These are phyloP conservation scores for Ennomos erosarius DNA, from an alignment of 2,888 invertebrate genomes.

Conservation along the genomic window DNA sequence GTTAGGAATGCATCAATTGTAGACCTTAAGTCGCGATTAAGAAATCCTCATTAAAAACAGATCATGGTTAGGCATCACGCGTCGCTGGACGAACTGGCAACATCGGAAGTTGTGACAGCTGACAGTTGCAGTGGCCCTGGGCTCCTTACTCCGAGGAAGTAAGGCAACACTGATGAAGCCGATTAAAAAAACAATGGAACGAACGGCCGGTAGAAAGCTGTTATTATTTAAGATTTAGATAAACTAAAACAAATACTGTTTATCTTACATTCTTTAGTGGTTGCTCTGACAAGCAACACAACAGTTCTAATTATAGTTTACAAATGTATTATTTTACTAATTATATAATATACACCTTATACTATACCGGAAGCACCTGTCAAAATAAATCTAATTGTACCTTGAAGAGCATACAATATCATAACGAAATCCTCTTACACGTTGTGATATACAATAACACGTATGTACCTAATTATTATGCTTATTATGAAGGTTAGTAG, in stretches of 20 bases:
- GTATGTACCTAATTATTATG: too few relatives aligned
- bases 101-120: conserved; percentile 57
- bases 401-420: too few relatives aligned
- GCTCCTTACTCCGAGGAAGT: conserved; percentile 32
- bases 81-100: conserved; percentile 52
- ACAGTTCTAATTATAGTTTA: too few relatives aligned
- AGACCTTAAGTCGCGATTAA: conserved; percentile 9
- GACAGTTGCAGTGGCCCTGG: conserved; percentile 36
- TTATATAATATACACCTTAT: too few relatives aligned
- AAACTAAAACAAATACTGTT: conserved; percentile 5
- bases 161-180: conserved; percentile 24
- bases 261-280: too few relatives aligned
- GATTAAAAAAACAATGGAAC: conserved; percentile 38
- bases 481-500: too few relatives aligned
- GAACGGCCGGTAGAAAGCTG: conserved; percentile 30
- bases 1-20: background rate
- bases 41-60: conserved; percentile 38
- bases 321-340: too few relatives aligned
- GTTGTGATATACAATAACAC: too few relatives aligned
- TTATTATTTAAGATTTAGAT: conserved; percentile 16
- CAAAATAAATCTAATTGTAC: too few relatives aligned
- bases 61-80: conserved; percentile 48
- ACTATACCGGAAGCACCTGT: too few relatives aligned
- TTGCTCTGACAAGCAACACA: too few relatives aligned
- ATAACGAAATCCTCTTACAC: too few relatives aligned